phyloP scores from a whole-genome alignment of 2,888 invertebrate species.

The Polia nebulosa region DNA sequence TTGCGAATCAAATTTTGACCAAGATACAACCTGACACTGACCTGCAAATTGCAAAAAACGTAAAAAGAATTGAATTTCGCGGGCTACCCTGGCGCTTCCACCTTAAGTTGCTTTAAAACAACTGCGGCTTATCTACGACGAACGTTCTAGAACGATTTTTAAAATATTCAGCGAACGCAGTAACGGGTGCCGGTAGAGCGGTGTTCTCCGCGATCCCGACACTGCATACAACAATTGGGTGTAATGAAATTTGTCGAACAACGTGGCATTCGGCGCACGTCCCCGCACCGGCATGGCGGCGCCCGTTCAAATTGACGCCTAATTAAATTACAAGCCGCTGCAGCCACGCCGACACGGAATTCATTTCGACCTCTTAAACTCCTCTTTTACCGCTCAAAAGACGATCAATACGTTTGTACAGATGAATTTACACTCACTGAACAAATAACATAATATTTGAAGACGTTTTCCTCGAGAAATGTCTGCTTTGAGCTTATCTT shows the following conservation, averaged over 20 bases:
- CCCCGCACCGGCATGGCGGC: slow-evolving; percentile 69
- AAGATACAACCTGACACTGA: no score
- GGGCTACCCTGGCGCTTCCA: no score
- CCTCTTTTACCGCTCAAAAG: slow-evolving; percentile 61
- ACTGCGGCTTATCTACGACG: background rate
- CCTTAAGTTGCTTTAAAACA: slow-evolving; percentile 3
- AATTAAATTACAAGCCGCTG: slow-evolving; percentile 85
- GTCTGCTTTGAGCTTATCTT: slow-evolving; percentile 9
- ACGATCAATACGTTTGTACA: slow-evolving; percentile 58
- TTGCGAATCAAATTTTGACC: no score
- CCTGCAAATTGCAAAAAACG: no score
- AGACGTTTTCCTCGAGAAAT: slow-evolving; percentile 14
- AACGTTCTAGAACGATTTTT: background rate
- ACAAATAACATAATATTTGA: slow-evolving; percentile 26
- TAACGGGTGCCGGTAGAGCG: slow-evolving; percentile 61
- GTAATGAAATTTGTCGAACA: slow-evolving; percentile 85
- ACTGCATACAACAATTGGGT: slow-evolving; percentile 77
- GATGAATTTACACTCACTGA: slow-evolving; percentile 35
- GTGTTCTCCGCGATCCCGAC: slow-evolving; percentile 51
- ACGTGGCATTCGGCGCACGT: slow-evolving; percentile 86
- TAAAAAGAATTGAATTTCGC: no score
- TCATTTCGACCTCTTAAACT: slow-evolving; percentile 74
- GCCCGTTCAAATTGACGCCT: slow-evolving; percentile 83
- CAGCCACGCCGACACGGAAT: slow-evolving; percentile 76
- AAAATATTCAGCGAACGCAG: slow-evolving; percentile 50